These are phyloP conservation scores for Balaenoptera acutorostrata DNA, from an alignment of 2,113 vertebrate species.

Conservation along the genomic window DNA sequence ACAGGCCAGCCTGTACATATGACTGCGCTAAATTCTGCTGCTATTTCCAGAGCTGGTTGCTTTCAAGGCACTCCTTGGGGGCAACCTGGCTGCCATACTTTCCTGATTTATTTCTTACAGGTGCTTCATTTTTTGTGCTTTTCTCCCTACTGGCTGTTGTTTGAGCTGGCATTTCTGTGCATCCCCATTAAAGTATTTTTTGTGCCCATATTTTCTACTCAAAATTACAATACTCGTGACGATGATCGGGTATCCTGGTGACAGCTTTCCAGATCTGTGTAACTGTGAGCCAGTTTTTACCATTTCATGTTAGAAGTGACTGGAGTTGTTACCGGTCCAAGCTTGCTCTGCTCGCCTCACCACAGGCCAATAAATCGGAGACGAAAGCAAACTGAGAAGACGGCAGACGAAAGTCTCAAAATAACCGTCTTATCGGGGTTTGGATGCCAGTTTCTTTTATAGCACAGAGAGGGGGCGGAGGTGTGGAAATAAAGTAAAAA, in stretches of 20 bases:
- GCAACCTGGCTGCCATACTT: not conserved
- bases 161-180: not conserved
- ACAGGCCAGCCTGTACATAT: not conserved
- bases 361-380: too few species aligned
- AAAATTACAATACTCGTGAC: not conserved
- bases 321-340: not conserved
- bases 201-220: not conserved
- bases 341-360: too few species aligned
- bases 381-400: too few species aligned
- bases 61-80: not conserved
- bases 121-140: not conserved
- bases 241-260: not conserved
- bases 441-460: too few species aligned
- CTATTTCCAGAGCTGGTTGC: constrained; percentile 34
- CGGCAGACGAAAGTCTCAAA: too few species aligned
- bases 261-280: not conserved
- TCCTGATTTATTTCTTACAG: not conserved
- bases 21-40: not conserved
- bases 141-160: not conserved
- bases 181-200: not conserved
- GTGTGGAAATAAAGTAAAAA: too few species aligned
- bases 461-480: too few species aligned
- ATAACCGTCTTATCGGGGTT: too few species aligned
- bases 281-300: not conserved
- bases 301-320: not conserved